A percentile compares a stretch with the other conserved stretches of the same genome.
Evolutionary conservation across 2,797 vertebrate species (phyloP).

Genomic region (Sebastes minor): DNA sequence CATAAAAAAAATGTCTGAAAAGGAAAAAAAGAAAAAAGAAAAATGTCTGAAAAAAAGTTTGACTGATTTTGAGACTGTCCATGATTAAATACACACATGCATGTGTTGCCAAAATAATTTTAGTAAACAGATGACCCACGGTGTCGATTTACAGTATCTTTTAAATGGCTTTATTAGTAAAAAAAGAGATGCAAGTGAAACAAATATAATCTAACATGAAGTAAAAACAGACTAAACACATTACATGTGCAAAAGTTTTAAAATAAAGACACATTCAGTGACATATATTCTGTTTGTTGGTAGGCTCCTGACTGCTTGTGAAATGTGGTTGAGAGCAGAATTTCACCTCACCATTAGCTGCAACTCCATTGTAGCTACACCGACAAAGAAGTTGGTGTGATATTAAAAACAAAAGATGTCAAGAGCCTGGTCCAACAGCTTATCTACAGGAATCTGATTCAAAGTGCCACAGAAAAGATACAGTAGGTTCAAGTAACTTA

Average conservation of each 20-base stretch:
- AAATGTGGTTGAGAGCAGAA: constrained; percentile 11
- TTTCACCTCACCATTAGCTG: not conserved
- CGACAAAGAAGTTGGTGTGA: not conserved
- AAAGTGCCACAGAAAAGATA: constrained; percentile 63
- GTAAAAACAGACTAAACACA: constrained; percentile 43
- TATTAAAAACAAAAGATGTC: not conserved
- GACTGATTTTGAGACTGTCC: not conserved
- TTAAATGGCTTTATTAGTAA: constrained; percentile 62
- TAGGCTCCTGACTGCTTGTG: not conserved
- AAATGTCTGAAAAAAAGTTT: too few relatives aligned
- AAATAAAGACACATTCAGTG: constrained; percentile 51
- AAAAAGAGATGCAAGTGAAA: constrained; percentile 43
- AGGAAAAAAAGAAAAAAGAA: too few relatives aligned
- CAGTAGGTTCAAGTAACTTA: constrained; percentile 58
- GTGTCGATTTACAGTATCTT: not conserved
- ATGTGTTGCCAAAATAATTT: not conserved
- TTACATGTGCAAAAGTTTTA: constrained; percentile 36
- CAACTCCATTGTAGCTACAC: not conserved
- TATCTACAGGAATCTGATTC: constrained; percentile 39
- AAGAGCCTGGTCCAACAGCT: constrained; percentile 38
- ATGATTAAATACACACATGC: not conserved
- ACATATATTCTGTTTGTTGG: not conserved
- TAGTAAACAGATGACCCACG: not conserved
- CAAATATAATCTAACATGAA: constrained; percentile 35
- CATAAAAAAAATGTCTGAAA: too few relatives aligned